A percentile compares a stretch with the other conserved stretches of the same genome.
phyloP scores from a whole-genome alignment of 2,113 vertebrate genomes.

The Corythornis vintsioides region DNA sequence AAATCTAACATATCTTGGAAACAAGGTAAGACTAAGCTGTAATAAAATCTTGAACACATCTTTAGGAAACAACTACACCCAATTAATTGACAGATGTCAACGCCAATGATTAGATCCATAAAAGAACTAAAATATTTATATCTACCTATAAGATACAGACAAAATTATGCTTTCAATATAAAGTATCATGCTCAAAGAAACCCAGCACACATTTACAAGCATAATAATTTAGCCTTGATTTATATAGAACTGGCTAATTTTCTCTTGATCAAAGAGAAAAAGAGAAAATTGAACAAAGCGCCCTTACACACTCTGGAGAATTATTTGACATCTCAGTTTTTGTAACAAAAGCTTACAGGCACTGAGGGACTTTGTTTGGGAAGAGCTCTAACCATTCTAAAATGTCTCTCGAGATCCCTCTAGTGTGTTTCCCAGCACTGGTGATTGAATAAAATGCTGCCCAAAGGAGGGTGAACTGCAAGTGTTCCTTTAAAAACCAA shows the following conservation, averaged over 20 bases:
- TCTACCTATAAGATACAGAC: not conserved
- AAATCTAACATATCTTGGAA: not conserved
- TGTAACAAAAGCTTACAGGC: conserved; percentile 79
- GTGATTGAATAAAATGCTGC: conserved; percentile 68
- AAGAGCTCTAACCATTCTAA: conserved; percentile 74
- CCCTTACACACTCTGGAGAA: conserved; percentile 69
- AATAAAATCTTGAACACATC: not conserved
- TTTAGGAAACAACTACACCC: not conserved
- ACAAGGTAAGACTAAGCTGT: not conserved
- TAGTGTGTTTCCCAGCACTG: conserved; percentile 59
- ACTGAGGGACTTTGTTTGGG: conserved; percentile 64
- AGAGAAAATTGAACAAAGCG: conserved; percentile 19
- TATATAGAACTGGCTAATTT: conserved; percentile 24
- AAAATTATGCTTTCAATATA: not conserved
- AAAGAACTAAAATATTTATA: not conserved
- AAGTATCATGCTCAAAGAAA: not conserved
- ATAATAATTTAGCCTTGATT: not conserved
- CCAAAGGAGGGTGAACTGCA: conserved; percentile 64
- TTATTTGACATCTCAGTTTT: conserved; percentile 79
- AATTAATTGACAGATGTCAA: not conserved
- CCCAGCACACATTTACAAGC: not conserved
- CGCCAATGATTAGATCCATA: not conserved
- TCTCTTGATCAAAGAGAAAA: not conserved
- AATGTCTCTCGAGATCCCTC: conserved; percentile 66
- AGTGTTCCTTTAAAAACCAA: conserved; percentile 70